These are phyloP conservation scores for Myanophis thanlyinensis DNA, from an alignment of 2,113 vertebrate genomes.

Conservation along the genomic window DNA sequence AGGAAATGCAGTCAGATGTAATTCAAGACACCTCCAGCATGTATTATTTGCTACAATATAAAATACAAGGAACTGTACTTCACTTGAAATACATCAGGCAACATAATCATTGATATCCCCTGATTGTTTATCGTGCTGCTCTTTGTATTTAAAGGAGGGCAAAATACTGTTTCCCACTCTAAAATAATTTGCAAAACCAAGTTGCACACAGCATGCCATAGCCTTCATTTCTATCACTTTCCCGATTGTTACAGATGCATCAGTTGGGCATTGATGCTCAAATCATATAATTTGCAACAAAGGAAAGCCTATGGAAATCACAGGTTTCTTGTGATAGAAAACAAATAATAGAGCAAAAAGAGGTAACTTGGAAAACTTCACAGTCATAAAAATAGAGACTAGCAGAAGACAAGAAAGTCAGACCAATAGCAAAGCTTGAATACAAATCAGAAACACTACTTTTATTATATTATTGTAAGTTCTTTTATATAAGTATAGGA, in stretches of 20 bases:
- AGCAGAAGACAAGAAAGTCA: background rate
- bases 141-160: background rate
- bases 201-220: background rate
- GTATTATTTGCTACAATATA: background rate
- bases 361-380: background rate
- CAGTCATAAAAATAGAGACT: background rate
- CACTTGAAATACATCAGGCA: background rate
- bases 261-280: background rate
- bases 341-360: background rate
- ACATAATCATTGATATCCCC: background rate
- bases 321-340: background rate
- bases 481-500: background rate
- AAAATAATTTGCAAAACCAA: background rate
- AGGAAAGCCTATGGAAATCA: background rate
- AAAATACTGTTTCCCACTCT: background rate
- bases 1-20: background rate
- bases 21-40: background rate
- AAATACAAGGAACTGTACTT: background rate
- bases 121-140: background rate
- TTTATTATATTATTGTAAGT: background rate
- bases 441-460: background rate
- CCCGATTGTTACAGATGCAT: background rate
- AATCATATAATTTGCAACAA: background rate
- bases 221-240: background rate
- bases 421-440: background rate